Base-by-base conservation (phyloP, 2,113 vertebrate genomes). In the Xiphophorus hellerii region DNA sequence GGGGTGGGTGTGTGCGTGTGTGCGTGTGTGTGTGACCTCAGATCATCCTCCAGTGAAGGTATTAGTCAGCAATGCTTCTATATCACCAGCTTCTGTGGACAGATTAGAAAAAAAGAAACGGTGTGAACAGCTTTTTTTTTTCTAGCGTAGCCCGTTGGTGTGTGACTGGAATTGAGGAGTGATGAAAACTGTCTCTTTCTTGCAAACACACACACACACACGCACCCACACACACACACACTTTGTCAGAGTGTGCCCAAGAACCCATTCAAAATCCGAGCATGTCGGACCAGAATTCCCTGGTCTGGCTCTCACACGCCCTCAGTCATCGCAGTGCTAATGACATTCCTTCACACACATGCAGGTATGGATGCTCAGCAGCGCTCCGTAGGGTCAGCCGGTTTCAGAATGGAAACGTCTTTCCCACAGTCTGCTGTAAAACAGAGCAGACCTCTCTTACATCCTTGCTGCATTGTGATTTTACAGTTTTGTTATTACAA, bases 301-400 rank as follows among this genome's bases (percentile, higher is more conserved):
- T 8, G 67, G 22, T 71, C 61, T 80, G 73, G 76, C 77, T 72
- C 71, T 77, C 17, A 29, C 74, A 68, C 84, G 70, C 71, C 28
- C 83, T 90, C 91, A 79, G 76, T 91, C 89, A 91, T 91, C 89
- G 13, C 84, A 12, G 33, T 35, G 67, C 62, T 92, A 87, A 90
- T 91, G 81, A 85, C 87, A 90, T 89, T 92, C 88, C 79, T 78
- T 70, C 75, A 78, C 76, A 81, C 73, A 33, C 78, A 73, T 69
- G 76, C 83, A 82, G 76, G 71, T 72, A 73, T 37, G 62, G 60
- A 29, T 81, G 76, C 39, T 48, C 20, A 66, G 65, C 54, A 77
- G 51, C 37, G 4, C 31, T 30, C 15, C 66, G 37, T 68, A 71
- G 77, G 83, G 77, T 87, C 79, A 79, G 62, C 25, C 64, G 65